Percentiles rank a stretch among this genome's conserved stretches.
phyloP scores from a whole-genome alignment of 2,888 invertebrate genomes.

The Ischnus inquisitorius region DNA sequence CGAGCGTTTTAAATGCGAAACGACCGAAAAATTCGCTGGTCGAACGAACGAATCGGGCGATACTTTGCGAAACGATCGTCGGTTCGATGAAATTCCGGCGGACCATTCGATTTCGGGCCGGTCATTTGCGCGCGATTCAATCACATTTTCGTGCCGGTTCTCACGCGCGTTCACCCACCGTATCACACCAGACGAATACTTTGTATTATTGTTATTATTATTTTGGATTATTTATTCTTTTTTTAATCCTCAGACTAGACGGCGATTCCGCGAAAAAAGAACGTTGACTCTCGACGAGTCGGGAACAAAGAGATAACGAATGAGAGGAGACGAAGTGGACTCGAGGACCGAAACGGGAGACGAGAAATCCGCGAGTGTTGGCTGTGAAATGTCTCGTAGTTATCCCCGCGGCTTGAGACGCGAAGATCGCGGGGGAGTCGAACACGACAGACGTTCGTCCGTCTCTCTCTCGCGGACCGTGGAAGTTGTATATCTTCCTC shows the following conservation, averaged over 20 bases:
- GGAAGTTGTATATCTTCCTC: constrained; percentile 31
- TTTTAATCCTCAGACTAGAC: neutral
- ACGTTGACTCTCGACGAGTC: neutral
- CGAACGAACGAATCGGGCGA: neutral
- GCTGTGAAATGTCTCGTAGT: constrained; percentile 31
- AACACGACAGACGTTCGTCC: neutral
- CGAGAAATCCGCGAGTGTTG: constrained; percentile 3
- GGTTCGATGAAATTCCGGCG: neutral
- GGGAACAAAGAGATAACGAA: neutral
- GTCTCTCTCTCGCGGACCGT: constrained; percentile 1
- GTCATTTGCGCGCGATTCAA: constrained; percentile 41
- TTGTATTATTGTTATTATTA: neutral
- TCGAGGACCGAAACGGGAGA: neutral
- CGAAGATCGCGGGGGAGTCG: constrained; percentile 13
- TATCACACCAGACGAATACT: neutral
- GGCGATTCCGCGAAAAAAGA: neutral
- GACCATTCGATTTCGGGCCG: constrained; percentile 21
- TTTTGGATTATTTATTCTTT: neutral
- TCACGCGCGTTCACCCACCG: neutral
- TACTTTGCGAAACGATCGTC: neutral
- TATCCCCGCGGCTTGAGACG: neutral
- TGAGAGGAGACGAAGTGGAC: neutral
- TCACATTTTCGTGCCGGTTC: constrained; percentile 68
- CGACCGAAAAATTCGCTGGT: neutral
- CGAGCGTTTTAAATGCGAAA: neutral